Evolutionary conservation across 2,113 vertebrate genomes (phyloP), one percentile per base, ranked within the genome.

Genomic region (Zingel zingel): DNA sequence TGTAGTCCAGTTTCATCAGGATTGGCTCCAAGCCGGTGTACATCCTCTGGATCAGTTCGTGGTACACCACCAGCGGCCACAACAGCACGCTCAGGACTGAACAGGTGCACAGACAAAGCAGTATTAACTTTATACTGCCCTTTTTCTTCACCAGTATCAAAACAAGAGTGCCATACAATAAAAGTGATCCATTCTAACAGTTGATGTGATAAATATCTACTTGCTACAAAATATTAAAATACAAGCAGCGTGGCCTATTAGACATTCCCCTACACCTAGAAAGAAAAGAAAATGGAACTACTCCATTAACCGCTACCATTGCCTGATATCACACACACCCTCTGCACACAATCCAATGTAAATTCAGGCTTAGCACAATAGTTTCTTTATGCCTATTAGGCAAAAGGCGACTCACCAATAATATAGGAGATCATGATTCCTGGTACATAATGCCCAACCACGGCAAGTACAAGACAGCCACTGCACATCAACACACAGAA

Each of bases 401-500:
- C 1, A 39, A 6, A 14, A 94, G 8, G 23, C 21, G 53, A 96
- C 98, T 99, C 94, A 99, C 98, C 95, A 89, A 99, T 95, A 73
- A 99, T 99, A 91, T 99, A 99, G 83, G 97, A 98, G 93, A 99
- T 99, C 98, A 99, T 99, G 91, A 99, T 97, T 93, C 98, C 98
- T 11, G 98, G 98, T 88, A 99, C 96, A 90, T 99, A 99, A 94
- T 99, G 98, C 86, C 98, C 98, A 70, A 99, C 94, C 57, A 96
- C 87, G 51, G 96, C 96, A 77, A 99, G 91, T 18, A 96, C 93
- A 61, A 96, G 94, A 87, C 97, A 98, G 90, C 97, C 96, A 13
- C 96, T 96, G 93, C 97, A 99, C 90, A 96, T 96, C 91, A 97
- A 95, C 71, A 92, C 94, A 86, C 98, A 99, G 94, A 99, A 99